Evolutionary conservation across 2,888 invertebrate genomes (phyloP).

Genomic region (Timema podura): DNA sequence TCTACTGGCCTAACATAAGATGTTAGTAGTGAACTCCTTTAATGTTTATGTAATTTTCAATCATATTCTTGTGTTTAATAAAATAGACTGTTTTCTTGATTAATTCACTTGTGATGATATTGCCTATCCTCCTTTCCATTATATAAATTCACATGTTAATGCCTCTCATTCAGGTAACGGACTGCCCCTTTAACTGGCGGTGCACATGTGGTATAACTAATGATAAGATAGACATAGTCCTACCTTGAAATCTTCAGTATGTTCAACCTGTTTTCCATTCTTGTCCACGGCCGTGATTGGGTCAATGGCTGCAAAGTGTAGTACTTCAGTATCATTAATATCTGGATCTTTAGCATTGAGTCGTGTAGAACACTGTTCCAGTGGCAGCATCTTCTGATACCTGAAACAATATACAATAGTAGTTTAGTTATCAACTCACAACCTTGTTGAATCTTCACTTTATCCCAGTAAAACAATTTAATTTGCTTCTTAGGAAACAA

Average conservation of each 20-base stretch:
- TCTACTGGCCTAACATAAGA: no score
- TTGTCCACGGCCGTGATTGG: conserved; percentile 76
- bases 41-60: no score
- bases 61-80: no score
- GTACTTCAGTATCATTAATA: conserved; percentile 61
- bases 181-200: no score
- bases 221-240: neutral
- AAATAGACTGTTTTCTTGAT: no score
- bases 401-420: conserved; percentile 38
- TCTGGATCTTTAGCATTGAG: conserved; percentile 77
- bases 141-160: neutral
- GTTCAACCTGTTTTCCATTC: conserved; percentile 68
- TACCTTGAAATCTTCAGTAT: conserved; percentile 43
- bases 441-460: no score
- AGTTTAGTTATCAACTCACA: no score
- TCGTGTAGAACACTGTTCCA: conserved; percentile 66
- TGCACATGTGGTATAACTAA: neutral
- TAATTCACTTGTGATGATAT: no score
- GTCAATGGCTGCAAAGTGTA: conserved; percentile 64
- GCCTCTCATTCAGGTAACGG: neutral
- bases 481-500: no score
- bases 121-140: no score
- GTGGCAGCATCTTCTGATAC: conserved; percentile 73
- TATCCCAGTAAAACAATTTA: no score
- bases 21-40: no score